Conservation (phyloP, 2,888 invertebrate genomes). For the Reticulitermes lucifugus region DNA sequence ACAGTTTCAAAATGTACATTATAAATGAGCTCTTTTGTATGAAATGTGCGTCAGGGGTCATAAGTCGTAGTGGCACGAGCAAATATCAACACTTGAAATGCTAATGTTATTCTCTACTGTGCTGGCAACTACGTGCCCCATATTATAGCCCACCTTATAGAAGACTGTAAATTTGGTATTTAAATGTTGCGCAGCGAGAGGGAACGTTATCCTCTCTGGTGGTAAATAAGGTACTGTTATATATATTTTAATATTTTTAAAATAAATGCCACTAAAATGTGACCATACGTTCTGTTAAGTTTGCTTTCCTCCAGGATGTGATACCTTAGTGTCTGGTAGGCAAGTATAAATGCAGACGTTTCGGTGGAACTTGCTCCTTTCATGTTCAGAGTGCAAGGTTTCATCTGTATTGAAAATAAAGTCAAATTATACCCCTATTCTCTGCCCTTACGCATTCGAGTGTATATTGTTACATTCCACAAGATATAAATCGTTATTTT, state of each 20-base stretch:
- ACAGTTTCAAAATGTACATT: constrained; percentile 42
- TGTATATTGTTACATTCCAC: no score
- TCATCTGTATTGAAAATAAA: no score
- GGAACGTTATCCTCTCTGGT: neutral
- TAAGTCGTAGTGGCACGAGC: constrained; percentile 32
- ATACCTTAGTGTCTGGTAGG: no score
- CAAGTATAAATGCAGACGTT: no score
- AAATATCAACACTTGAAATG: constrained; percentile 48
- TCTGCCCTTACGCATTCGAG: no score
- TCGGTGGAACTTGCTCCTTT: no score
- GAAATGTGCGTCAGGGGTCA: constrained; percentile 26
- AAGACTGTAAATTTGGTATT: constrained; percentile 17
- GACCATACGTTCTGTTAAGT: neutral
- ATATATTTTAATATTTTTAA: constrained; percentile 14
- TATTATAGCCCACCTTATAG: neutral
- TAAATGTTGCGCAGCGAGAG: neutral
- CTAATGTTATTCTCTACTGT: constrained; percentile 39
- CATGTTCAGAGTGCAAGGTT: no score
- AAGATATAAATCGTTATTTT: no score
- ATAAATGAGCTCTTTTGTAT: constrained; percentile 25
- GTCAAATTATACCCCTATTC: no score
- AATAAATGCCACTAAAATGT: neutral
- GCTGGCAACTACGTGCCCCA: neutral
- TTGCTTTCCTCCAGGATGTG: no score
- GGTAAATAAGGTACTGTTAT: neutral